Conservation (phyloP, 2,797 vertebrate species). For the Sebastes nivosus region DNA sequence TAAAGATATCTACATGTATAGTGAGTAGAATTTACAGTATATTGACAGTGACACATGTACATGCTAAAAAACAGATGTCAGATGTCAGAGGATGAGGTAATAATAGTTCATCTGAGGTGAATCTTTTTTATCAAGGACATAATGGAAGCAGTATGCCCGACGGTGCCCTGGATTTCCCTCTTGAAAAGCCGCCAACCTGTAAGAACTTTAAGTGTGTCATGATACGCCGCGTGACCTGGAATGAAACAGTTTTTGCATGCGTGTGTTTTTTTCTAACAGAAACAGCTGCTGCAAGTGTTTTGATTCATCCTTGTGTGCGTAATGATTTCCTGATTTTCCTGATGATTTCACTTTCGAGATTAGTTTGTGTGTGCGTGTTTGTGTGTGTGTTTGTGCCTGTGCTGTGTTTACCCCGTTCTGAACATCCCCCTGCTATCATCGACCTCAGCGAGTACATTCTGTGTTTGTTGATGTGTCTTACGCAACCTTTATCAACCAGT, state of each 20-base stretch:
- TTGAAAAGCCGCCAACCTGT: conserved; percentile 66
- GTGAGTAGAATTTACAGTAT: no score
- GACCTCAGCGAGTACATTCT: conserved; percentile 44
- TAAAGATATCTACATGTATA: no score
- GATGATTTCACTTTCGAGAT: conserved; percentile 34
- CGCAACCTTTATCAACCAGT: conserved; percentile 36
- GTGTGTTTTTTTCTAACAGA: background rate
- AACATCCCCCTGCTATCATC: conserved; percentile 1
- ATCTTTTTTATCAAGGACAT: conserved; percentile 4
- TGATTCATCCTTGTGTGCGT: background rate
- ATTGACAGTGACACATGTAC: no score
- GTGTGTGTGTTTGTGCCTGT: conserved; percentile 14
- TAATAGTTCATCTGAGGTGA: conserved; percentile 48
- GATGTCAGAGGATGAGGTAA: conserved; percentile 26
- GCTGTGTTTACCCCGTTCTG: conserved; percentile 32
- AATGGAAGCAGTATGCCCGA: conserved; percentile 41
- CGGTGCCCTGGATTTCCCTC: conserved; percentile 65
- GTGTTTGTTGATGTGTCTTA: conserved; percentile 61
- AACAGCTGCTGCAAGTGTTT: background rate
- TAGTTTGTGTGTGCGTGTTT: background rate
- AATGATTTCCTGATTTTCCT: background rate
- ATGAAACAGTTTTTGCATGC: background rate
- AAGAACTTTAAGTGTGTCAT: conserved; percentile 34
- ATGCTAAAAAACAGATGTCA: background rate
- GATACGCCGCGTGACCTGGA: conserved; percentile 10